phyloP scores from a whole-genome alignment of 2,113 vertebrate species.

The Cavia aperea region DNA sequence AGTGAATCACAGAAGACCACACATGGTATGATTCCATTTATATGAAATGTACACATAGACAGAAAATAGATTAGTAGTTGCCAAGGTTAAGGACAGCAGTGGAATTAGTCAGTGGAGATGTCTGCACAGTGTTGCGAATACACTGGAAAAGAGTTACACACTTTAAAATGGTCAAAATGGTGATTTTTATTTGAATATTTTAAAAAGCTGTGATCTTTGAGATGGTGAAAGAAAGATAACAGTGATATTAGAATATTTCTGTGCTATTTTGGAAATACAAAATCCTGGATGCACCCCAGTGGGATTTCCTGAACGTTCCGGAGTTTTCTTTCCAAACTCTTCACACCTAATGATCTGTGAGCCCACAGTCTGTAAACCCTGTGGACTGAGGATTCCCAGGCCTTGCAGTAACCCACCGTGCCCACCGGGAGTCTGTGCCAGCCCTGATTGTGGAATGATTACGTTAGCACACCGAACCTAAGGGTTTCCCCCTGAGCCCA shows the following conservation, averaged over 20 bases:
- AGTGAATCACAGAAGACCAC: not conserved
- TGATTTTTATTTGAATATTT: conserved; percentile 25
- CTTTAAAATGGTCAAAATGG: not conserved
- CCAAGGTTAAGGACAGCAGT: not conserved
- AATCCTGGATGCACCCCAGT: conserved; percentile 5
- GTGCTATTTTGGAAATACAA: conserved; percentile 20
- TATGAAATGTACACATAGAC: not conserved
- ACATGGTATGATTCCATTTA: not conserved
- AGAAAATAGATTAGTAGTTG: not conserved
- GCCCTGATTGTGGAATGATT: not conserved
- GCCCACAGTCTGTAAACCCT: not conserved
- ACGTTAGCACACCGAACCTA: not conserved
- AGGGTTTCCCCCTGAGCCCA: not conserved
- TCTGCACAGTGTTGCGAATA: not conserved
- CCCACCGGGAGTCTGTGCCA: not conserved
- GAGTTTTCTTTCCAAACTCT: not conserved
- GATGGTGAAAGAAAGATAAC: conserved; percentile 17
- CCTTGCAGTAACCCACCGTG: not conserved
- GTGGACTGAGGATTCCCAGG: not conserved
- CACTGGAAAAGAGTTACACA: not conserved
- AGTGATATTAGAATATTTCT: not conserved
- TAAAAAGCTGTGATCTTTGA: conserved; percentile 33
- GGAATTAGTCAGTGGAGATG: not conserved
- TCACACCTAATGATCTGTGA: not conserved
- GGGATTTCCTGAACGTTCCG: conserved; percentile 1